Evolutionary conservation across 2,888 invertebrate genomes (phyloP).

Genomic region (Coleophora flavipennella): DNA sequence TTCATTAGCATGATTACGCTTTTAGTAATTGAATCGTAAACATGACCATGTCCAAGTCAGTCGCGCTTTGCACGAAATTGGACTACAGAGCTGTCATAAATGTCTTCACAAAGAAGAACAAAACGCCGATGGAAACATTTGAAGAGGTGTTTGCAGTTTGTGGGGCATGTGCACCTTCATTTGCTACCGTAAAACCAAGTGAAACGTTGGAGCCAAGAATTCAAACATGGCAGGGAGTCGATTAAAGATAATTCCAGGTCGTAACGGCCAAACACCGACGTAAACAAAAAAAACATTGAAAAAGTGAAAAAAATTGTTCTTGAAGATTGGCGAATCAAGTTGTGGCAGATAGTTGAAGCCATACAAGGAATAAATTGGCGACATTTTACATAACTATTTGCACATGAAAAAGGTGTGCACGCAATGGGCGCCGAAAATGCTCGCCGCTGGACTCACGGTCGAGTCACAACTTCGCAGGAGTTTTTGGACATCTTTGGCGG

Average conservation of each 20-base stretch:
- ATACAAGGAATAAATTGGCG: constrained; percentile 8
- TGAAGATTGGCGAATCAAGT: constrained; percentile 6
- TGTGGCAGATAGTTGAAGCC: constrained; percentile 9
- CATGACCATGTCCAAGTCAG: constrained; percentile 6
- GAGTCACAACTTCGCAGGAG: constrained; percentile 6
- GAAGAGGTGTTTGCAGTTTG: constrained; percentile 6
- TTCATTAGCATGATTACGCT: constrained; percentile 4
- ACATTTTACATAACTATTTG: constrained; percentile 8
- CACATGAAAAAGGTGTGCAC: constrained; percentile 2
- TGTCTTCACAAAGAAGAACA: constrained; percentile 6
- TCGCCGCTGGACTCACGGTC: constrained; percentile 7
- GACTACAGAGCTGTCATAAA: constrained; percentile 8
- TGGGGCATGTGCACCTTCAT: constrained; percentile 5
- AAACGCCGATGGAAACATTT: constrained; percentile 9
- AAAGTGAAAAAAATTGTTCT: constrained; percentile 5
- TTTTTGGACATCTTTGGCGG: constrained; percentile 6
- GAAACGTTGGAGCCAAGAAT: constrained; percentile 5
- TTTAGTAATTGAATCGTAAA: constrained; percentile 7
- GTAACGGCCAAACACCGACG: constrained; percentile 6
- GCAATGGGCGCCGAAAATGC: constrained; percentile 9
- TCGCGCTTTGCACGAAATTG: constrained; percentile 12
- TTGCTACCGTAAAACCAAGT: constrained; percentile 4
- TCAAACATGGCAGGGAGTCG: constrained; percentile 5
- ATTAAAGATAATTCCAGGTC: constrained; percentile 8
- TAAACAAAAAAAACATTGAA: constrained; percentile 1